phyloP scores from a whole-genome alignment of 1,140 invertebrate species.

The Dryas iulia region DNA sequence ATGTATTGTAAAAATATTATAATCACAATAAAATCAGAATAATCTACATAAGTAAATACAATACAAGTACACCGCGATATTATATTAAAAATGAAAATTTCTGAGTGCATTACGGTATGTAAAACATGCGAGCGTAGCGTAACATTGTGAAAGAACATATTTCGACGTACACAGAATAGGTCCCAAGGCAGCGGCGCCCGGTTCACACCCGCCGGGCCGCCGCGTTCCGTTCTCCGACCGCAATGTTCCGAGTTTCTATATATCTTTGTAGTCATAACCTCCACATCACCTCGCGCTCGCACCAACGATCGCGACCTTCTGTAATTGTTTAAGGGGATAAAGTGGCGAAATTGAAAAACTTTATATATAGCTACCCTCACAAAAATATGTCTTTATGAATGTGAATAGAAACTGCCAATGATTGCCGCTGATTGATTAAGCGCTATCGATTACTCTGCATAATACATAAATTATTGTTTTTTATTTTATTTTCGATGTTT shows the following conservation, averaged over 20 bases:
- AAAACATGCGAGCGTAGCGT: not conserved
- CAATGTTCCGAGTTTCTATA: slow-evolving; percentile 46
- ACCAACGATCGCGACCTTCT: slow-evolving; percentile 46
- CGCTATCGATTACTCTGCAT: not conserved
- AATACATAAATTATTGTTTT: not conserved
- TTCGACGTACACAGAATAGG: slow-evolving; percentile 38
- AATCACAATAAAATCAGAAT: not conserved
- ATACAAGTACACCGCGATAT: not conserved
- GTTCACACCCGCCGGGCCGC: slow-evolving; percentile 50
- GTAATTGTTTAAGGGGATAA: slow-evolving; percentile 21
- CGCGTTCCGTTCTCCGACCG: slow-evolving; percentile 47
- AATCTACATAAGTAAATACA: not conserved
- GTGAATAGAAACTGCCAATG: not conserved
- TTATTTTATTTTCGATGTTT: not conserved
- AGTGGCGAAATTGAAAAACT: not conserved
- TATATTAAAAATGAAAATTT: not conserved
- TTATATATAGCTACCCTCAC: not conserved
- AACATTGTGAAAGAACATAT: not conserved
- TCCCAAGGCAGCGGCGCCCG: slow-evolving; percentile 36
- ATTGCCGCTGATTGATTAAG: too few relatives aligned
- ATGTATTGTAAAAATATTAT: not conserved
- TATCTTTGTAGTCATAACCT: slow-evolving; percentile 65
- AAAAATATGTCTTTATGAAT: not conserved
- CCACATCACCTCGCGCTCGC: slow-evolving; percentile 52
- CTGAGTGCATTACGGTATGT: not conserved